These are phyloP conservation scores for Chloroceryle aenea DNA, from an alignment of 2,113 vertebrate genomes.

Conservation along the genomic window DNA sequence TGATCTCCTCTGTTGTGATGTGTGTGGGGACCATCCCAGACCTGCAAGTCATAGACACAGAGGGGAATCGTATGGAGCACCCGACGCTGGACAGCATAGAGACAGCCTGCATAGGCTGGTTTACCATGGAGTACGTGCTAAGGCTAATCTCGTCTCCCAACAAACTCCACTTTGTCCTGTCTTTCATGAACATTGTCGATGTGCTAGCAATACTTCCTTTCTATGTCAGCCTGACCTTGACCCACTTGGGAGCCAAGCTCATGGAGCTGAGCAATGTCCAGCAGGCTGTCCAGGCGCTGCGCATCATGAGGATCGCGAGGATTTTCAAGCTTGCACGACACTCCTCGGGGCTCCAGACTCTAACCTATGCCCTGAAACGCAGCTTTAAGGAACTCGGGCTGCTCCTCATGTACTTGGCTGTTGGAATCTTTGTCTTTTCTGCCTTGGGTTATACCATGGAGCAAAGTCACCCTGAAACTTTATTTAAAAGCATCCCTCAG, in stretches of 20 bases:
- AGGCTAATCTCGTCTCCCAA: conserved; percentile 90
- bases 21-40: conserved; percentile 95
- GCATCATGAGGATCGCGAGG: conserved; percentile 93
- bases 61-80: conserved; percentile 91
- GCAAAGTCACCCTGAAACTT: conserved; percentile 93
- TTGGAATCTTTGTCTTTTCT: conserved; percentile 97
- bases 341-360: conserved; percentile 92
- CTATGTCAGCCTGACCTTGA: conserved; percentile 91
- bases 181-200: conserved; percentile 95
- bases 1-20: conserved; percentile 93
- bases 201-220: conserved; percentile 93
- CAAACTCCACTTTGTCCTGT: conserved; percentile 88
- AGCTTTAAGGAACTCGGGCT: conserved; percentile 96
- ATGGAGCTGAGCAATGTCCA: conserved; percentile 94
- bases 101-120: conserved; percentile 94
- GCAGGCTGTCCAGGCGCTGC: conserved; percentile 92
- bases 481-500: conserved; percentile 98
- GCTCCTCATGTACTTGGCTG: conserved; percentile 95
- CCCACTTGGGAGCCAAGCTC: conserved; percentile 88
- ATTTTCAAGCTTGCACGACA: conserved; percentile 96
- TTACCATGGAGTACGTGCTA: conserved; percentile 91
- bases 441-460: conserved; percentile 96
- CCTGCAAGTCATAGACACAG: conserved; percentile 86
- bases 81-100: conserved; percentile 92
- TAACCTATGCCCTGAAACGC: conserved; percentile 92